Evolutionary conservation across 2,113 vertebrate species (phyloP), one percentile per base, ranked within the genome.

Genomic region (Ranitomeya imitator): DNA sequence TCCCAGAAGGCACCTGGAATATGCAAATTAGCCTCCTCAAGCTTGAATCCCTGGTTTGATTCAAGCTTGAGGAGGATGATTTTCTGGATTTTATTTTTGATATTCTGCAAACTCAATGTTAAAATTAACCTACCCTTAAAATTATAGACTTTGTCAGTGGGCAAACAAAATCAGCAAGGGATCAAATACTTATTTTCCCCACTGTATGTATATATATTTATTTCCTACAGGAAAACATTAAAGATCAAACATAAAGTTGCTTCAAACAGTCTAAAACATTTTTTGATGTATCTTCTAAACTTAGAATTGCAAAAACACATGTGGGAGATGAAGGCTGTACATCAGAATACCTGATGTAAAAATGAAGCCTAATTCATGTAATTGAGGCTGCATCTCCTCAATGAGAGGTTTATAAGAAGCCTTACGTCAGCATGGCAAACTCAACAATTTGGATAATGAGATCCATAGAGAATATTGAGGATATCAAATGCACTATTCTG

Each of bases 371-470:
- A 77, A 85, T 76, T 85, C 84, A 13, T 61, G 71, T 85, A 85
- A 85, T 85, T 85, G 84, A 16, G 26, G 65, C 54, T n/a, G 23
- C 19, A 65, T 60, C 23, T 61, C 26, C 37, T 76, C 79, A 83
- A 76, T 83, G 86, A 83, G 69, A 82, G 18, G 31, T 83, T 88
- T 15, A 74, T 88, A 76, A 88, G 73, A 83, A 88, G 79, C 37
- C 69, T 77, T 83, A 83, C 67, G 80, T 83, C 86, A 88, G 79
- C 86, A 65, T 0, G 51, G 86, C 79, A 74, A 23, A 63, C 15
- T 76, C 81, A 37, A 81, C 87, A 88, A 88, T 88, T 84, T 84
- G 71, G 87, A 55, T 88, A 88, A 88, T 78, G 80, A 88, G 87
- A 65, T 84, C 87, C 87, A 77, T 54, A 63, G 87, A 84, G 87